Evolutionary conservation across 2,113 vertebrate genomes (phyloP), one percentile per base, ranked within the genome.

Genomic region (Seriola rivoliana): DNA sequence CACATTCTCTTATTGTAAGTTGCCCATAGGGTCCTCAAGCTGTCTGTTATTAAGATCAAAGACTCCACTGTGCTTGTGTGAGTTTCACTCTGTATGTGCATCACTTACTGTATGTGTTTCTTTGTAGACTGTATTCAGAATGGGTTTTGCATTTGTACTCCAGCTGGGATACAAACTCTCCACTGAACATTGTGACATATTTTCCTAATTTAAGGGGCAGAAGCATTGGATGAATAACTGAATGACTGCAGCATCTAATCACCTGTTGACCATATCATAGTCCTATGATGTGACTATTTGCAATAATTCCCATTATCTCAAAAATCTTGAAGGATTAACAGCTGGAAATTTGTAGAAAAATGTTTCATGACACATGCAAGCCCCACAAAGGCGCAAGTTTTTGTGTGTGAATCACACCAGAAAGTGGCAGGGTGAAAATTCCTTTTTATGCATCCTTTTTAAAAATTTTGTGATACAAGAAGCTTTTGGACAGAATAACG

Each of bases 1-100:
- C 25, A n/a, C 25, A 34, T 25, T 58, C 9, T 42, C 16, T 59
- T 76, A 36, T 48, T 16, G 17, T 25, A 29, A 59, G 23, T 25
- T 42, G 42, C 48, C 44, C 29, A 59, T 23, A 74, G 29, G 57
- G 38, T 57, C 8, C 40, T 40, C 29, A 7, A 23, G 29, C 9
- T 29, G 8, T 55, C 54, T 74, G 14, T 38, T 19, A 77, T 72
- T 6, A 25, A 44, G 32, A 25, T 67, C 54, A 74, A 67, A 67
- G 42, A 69, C 29, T 40, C n/a, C 8, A 32, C 38, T 78, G 32
- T 50, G 25, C 17, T 50, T 50, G 25, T 34, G 21, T 29, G 52
- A 16, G 67, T 70, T 54, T 12, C 48, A 17, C 17, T 2, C 48
- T 8, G 1, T 50, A 1, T 50, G 2, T 50, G 38, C 38, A 38